Conservation (phyloP, 1,140 invertebrate species). For the Pseudomyrmex gracilis region DNA sequence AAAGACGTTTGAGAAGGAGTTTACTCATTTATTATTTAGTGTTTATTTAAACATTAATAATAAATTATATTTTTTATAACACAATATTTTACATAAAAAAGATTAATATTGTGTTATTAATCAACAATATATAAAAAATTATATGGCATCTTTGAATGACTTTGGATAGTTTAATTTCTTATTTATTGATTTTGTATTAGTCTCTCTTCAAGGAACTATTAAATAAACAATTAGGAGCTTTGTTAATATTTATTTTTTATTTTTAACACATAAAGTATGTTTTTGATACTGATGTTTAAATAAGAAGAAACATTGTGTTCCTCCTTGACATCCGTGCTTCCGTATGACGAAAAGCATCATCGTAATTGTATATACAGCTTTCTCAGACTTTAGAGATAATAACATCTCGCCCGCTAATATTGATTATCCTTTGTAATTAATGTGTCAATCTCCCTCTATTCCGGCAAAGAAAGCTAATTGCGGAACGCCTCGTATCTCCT, state of each 20-base stretch:
- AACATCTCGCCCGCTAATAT: slow-evolving; percentile 37
- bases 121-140: background rate
- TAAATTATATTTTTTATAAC: background rate
- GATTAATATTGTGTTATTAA: background rate
- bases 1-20: background rate
- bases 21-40: background rate
- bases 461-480: slow-evolving; percentile 48
- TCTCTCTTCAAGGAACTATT: background rate
- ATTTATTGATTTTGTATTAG: background rate
- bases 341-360: background rate
- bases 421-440: slow-evolving; percentile 56
- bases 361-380: slow-evolving; percentile 16
- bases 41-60: slow-evolving; percentile 1
- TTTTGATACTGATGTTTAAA: background rate
- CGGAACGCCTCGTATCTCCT: slow-evolving; percentile 57
- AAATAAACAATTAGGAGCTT: background rate
- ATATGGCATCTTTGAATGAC: background rate
- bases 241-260: too few relatives aligned
- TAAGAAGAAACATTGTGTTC: background rate
- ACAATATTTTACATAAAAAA: slow-evolving; percentile 15
- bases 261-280: background rate
- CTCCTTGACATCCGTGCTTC: background rate
- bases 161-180: background rate
- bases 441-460: slow-evolving; percentile 33
- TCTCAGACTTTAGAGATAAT: slow-evolving; percentile 31